Evolutionary conservation across 2,888 invertebrate genomes (phyloP).

Genomic region (Melipona bicolor): DNA sequence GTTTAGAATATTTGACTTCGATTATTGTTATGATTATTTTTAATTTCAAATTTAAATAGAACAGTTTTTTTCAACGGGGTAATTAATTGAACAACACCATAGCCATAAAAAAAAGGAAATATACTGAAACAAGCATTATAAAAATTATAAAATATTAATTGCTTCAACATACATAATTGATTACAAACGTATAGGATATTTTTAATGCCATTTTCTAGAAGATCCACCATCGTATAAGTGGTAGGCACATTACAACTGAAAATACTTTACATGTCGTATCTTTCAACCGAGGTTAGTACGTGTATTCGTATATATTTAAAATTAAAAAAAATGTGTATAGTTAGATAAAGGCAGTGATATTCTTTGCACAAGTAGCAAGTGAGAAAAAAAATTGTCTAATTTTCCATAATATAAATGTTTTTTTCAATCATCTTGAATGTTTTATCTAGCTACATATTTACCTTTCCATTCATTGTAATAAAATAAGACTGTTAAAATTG

Average conservation of each 20-base stretch:
- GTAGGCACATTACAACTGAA: constrained; percentile 63
- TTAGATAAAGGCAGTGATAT: constrained; percentile 66
- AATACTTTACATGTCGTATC: constrained; percentile 44
- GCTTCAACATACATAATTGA: constrained; percentile 42
- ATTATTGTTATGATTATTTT: constrained; percentile 45
- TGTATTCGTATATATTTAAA: constrained; percentile 28
- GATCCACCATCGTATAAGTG: constrained; percentile 54
- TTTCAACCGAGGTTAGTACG: constrained; percentile 29
- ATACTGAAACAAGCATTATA: constrained; percentile 37
- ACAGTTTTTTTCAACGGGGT: constrained; percentile 7
- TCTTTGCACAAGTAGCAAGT: constrained; percentile 50
- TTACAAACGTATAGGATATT: constrained; percentile 45
- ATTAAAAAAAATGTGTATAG: constrained; percentile 40
- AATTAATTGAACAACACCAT: constrained; percentile 25
- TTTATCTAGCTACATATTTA: constrained; percentile 44
- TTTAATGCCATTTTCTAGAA: constrained; percentile 57
- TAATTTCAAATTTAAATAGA: constrained; percentile 8
- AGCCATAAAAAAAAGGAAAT: constrained; percentile 30
- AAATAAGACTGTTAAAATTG: constrained; percentile 59
- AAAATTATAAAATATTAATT: constrained; percentile 40
- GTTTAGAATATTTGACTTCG: not conserved
- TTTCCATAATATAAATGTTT: constrained; percentile 16
- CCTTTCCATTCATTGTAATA: constrained; percentile 38
- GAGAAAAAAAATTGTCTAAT: constrained; percentile 15
- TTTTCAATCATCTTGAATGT: constrained; percentile 23